Base-by-base conservation (phyloP, 2,113 vertebrate genomes). In the Pandion haliaetus region DNA sequence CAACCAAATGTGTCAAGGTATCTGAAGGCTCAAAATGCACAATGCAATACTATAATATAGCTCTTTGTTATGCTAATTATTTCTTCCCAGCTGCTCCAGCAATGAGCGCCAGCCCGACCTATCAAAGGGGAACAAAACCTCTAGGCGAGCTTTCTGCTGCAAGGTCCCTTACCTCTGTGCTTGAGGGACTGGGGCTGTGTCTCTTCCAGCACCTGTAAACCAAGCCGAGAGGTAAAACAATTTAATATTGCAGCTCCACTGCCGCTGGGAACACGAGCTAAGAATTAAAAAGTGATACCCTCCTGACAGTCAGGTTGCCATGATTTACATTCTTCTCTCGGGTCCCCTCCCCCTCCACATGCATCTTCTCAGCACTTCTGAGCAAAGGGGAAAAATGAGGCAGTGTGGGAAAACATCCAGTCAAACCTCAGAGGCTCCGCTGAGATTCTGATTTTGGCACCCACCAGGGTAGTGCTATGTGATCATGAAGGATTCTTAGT, bases 51-150 rank as follows among this genome's bases (percentile, higher is more conserved):
- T 95, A 42, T 40, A 92, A 97, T 88, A 92, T 62, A 86, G 97
- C 93, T 96, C 98, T 98, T 98, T 98, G 98, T 98, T 98, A 98
- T 98, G 98, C 96, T 98, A 98, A 98, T 98, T 97, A 84, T 88
- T 92, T 89, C 97, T 97, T 98, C 95, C 97, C 98, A 98, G 98
- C 98, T 97, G 97, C 97, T 98, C 93, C 95, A 95, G 97, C 97
- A 98, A 87, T 23, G 71, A 78, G 84, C 81, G 74, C 96, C 96
- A 98, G 96, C 91, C 87, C 82, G 40, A 91, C 95, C 97, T 97
- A 96, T 92, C 96, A 95, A 95, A 94, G 66, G 93, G 96, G 97
- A 97, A 96, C 87, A 88, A 96, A 97, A 97, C 67, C 94, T 94
- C 87, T 38, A 82, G 94, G 87, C 70, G 32, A 94, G 93, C 42